Percentiles rank a stretch among this genome's conserved stretches.
Conservation (phyloP, 2,797 vertebrate species). For the Arnoldichthys spilopterus region DNA sequence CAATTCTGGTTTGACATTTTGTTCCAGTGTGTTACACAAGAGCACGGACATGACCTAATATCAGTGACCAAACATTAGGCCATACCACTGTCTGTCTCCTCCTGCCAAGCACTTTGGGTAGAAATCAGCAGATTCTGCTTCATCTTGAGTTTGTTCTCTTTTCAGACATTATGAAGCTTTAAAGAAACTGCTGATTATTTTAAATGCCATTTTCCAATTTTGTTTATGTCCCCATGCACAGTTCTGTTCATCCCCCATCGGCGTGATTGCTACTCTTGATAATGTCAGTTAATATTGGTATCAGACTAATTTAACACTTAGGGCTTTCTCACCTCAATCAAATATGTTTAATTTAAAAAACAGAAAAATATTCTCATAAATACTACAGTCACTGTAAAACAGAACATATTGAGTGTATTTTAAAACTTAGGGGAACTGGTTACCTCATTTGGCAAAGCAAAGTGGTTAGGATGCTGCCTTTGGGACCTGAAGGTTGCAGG, state of each 20-base stretch:
- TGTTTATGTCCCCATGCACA: background rate
- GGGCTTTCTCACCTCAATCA: background rate
- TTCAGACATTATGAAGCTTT: background rate
- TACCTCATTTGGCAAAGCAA: no score
- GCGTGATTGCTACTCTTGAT: background rate
- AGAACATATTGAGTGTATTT: no score
- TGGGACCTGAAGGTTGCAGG: no score
- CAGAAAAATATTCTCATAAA: no score
- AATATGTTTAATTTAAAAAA: no score
- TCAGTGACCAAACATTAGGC: background rate
- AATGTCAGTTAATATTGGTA: background rate
- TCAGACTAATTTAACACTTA: background rate
- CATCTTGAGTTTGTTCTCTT: background rate
- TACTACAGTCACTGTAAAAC: no score
- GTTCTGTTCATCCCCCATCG: background rate
- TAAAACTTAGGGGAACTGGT: no score
- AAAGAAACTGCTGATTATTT: background rate
- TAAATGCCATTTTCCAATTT: no score
- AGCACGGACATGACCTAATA: constrained; percentile 6
- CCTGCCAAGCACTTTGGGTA: background rate
- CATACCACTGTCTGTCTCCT: background rate
- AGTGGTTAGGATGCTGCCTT: no score
- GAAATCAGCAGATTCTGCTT: background rate
- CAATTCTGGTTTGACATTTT: constrained; percentile 3
- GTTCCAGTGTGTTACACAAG: background rate